Percentiles rank a stretch among this genome's conserved stretches.
These are phyloP conservation scores for Vulpes ferrilata DNA, from an alignment of 2,113 vertebrate genomes.

Conservation along the genomic window DNA sequence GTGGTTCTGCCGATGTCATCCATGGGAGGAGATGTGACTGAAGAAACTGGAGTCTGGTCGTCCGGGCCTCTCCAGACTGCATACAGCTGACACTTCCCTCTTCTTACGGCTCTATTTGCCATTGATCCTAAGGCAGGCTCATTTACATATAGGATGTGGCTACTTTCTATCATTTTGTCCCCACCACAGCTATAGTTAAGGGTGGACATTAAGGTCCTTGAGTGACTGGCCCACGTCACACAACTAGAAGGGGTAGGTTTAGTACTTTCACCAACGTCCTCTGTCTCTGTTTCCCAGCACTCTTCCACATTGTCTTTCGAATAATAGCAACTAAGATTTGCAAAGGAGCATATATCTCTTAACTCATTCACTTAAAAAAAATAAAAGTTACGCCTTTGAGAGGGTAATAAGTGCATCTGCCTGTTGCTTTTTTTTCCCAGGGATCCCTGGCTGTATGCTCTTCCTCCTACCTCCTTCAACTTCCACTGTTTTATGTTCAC, in stretches of 20 bases:
- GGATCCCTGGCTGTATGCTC: neutral
- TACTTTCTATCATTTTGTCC: neutral
- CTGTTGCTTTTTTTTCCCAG: conserved; percentile 25
- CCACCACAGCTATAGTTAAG: neutral
- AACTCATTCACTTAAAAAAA: neutral
- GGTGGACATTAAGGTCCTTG: neutral
- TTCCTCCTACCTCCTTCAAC: neutral
- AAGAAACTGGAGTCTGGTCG: neutral
- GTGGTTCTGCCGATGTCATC: neutral
- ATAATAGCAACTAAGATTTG: neutral
- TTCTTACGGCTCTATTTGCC: neutral
- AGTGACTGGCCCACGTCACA: neutral
- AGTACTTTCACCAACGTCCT: neutral
- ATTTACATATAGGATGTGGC: neutral
- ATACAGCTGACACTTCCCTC: neutral
- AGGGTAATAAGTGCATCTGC: neutral
- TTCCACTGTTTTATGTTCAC: neutral
- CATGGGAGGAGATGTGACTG: neutral
- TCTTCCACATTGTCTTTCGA: neutral
- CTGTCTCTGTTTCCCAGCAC: neutral
- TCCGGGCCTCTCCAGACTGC: neutral
- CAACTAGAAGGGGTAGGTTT: neutral
- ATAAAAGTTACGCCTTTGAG: neutral
- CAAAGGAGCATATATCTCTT: neutral
- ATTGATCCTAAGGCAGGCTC: neutral